phyloP scores from a whole-genome alignment of 2,113 vertebrate genomes.

The Dipodomys merriami region DNA sequence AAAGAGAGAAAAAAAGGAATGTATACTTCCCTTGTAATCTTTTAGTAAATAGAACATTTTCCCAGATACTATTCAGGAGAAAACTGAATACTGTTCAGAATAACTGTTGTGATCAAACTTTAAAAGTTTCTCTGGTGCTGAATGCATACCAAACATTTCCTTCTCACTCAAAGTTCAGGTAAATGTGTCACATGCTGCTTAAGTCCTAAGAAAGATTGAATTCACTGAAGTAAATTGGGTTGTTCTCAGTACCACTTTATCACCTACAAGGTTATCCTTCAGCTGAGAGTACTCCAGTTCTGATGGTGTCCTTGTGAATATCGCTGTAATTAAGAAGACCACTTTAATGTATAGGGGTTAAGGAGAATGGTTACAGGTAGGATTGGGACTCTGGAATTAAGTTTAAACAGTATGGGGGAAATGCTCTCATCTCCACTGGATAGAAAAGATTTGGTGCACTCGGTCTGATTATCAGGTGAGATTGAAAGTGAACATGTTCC shows the following conservation, averaged over 20 bases:
- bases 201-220: conserved; percentile 64
- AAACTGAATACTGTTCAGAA: neutral
- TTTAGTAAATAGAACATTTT: conserved; percentile 52
- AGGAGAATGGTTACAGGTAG: neutral
- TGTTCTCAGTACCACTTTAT: conserved; percentile 70
- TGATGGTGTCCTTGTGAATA: conserved; percentile 67
- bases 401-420: conserved; percentile 47
- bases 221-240: conserved; percentile 69
- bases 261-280: conserved; percentile 36
- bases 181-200: conserved; percentile 30
- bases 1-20: neutral
- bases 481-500: conserved; percentile 49
- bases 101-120: conserved; percentile 32
- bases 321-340: conserved; percentile 64
- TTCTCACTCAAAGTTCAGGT: conserved; percentile 61
- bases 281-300: conserved; percentile 65
- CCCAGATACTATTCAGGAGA: neutral
- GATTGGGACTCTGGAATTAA: conserved; percentile 61
- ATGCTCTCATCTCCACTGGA: conserved; percentile 14
- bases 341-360: conserved; percentile 56
- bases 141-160: conserved; percentile 57
- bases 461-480: conserved; percentile 42
- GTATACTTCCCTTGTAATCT: neutral
- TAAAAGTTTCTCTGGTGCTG: conserved; percentile 40
- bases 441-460: conserved; percentile 46